Base-by-base conservation (phyloP, 2,113 vertebrate species). In the Seriola quinqueradiata region DNA sequence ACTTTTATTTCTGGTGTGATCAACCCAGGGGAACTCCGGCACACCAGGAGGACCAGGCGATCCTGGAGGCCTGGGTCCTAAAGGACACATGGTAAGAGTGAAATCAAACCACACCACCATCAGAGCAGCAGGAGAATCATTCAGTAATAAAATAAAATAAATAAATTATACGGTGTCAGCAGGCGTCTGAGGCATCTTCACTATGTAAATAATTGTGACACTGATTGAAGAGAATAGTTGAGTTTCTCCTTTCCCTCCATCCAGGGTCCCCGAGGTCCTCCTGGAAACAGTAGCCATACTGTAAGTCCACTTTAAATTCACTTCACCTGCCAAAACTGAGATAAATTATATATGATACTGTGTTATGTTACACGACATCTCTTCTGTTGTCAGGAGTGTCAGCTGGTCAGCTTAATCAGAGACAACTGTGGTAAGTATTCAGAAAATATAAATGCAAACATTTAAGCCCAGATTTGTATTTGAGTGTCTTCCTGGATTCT, bases 401-500 rank as follows among this genome's bases (percentile, higher is more conserved):
- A 97, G 83, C 93, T 98, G 89, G 90, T 97, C 64, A 90, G 87
- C 75, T 95, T 95, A 75, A 89, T 95, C 36, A 82, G 89, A 76
- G 90, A 96, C 82, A 97, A 96, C 89, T 98, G 97, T 81, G 94
- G 96, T 98, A 93, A 97, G 95, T 95, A 25, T 4, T n/a, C 1
- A 5, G 9, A 25, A 54, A 2, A 10, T 1, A 54, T 3, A 52
- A 21, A 52, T 19, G 21, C 17, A 21, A 52, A 52, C 17, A 6
- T 54, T n/a, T 54, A 0, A 50, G 46, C 14, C 44, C 44, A 48
- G 44, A 5, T 48, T 17, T 48, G 44, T 48, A 28, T 48, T 5
- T 48, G 44, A 48, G 44, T 13, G 13, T 46, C 44, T 46, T 46
- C 44, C 5, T 16, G 13, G 4, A 46, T 46, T 16, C 14, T 36